These are phyloP conservation scores for Heterocephalus glaber DNA, from an alignment of 2,113 vertebrate species.

Conservation along the genomic window DNA sequence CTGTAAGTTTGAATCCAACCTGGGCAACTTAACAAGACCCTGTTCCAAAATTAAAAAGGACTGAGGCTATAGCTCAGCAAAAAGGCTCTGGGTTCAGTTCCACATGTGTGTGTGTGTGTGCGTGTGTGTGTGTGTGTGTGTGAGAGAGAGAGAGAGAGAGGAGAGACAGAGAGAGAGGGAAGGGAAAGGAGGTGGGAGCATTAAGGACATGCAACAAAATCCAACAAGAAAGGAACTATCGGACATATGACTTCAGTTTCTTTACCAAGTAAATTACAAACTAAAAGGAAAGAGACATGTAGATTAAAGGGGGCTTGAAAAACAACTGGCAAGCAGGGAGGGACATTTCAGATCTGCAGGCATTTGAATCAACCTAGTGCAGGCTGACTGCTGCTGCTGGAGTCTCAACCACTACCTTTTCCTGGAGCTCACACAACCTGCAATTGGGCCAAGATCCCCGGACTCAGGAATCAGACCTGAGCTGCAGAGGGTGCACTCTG, in stretches of 20 bases:
- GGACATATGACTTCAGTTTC: not conserved
- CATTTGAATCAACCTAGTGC: not conserved
- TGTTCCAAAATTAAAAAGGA: not conserved
- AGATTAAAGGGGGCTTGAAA: not conserved
- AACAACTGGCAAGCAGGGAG: not conserved
- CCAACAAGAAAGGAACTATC: too few relatives aligned
- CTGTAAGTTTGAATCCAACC: not conserved
- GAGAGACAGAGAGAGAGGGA: not conserved
- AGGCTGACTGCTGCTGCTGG: not conserved
- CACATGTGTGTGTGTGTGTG: not conserved
- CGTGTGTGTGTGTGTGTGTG: not conserved
- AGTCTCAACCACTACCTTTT: not conserved
- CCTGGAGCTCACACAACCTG: not conserved
- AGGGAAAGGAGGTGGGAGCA: not conserved
- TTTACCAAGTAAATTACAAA: not conserved
- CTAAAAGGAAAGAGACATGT: not conserved
- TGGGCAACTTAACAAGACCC: not conserved
- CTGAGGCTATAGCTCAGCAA: not conserved
- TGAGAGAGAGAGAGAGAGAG: not conserved
- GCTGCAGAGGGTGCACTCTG: not conserved
- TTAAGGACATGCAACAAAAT: rapidly evolving
- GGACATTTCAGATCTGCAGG: not conserved
- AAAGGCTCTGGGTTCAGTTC: not conserved
- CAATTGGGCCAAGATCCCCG: not conserved
- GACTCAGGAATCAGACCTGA: not conserved